Percentiles rank a stretch among this genome's conserved stretches.
These are phyloP conservation scores for Pantherophis guttatus DNA, from an alignment of 2,113 vertebrate genomes.

Conservation along the genomic window DNA sequence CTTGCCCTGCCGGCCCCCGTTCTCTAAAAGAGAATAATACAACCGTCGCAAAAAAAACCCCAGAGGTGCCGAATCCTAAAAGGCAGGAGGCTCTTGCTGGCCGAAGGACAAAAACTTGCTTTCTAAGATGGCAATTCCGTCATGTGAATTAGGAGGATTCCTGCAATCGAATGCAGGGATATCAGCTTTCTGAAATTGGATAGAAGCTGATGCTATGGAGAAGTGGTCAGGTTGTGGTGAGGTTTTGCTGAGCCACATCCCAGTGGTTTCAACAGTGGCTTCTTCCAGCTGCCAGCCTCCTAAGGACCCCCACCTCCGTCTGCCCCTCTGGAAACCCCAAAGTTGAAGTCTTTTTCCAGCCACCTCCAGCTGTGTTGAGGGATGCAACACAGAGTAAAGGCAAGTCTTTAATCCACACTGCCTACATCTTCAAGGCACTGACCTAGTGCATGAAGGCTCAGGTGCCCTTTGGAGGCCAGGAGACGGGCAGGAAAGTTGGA, in stretches of 20 bases:
- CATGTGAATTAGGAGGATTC: background rate
- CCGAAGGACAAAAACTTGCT: slow-evolving; percentile 12
- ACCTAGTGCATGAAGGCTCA: background rate
- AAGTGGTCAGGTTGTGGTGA: background rate
- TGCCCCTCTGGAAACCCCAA: background rate
- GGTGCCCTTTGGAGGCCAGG: background rate
- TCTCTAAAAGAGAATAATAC: slow-evolving; percentile 33
- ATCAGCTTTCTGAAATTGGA: background rate
- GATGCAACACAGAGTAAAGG: background rate
- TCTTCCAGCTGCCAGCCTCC: background rate
- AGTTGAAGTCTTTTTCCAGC: background rate
- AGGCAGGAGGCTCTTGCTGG: slow-evolving; percentile 28
- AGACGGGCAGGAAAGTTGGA: background rate
- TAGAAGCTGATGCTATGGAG: background rate
- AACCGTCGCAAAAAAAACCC: slow-evolving; percentile 37
- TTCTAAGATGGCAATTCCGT: slow-evolving; percentile 5
- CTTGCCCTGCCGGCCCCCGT: background rate
- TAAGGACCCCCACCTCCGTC: background rate
- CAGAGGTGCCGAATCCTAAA: slow-evolving; percentile 32
- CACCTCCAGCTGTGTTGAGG: background rate
- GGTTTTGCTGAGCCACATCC: slow-evolving; percentile 17
- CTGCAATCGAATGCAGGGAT: background rate
- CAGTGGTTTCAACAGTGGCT: background rate
- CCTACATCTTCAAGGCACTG: background rate
- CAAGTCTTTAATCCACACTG: background rate